Evolutionary conservation across 2,888 invertebrate species (phyloP), one percentile per base, ranked within the genome.

Genomic region (Palloptera scutellata): DNA sequence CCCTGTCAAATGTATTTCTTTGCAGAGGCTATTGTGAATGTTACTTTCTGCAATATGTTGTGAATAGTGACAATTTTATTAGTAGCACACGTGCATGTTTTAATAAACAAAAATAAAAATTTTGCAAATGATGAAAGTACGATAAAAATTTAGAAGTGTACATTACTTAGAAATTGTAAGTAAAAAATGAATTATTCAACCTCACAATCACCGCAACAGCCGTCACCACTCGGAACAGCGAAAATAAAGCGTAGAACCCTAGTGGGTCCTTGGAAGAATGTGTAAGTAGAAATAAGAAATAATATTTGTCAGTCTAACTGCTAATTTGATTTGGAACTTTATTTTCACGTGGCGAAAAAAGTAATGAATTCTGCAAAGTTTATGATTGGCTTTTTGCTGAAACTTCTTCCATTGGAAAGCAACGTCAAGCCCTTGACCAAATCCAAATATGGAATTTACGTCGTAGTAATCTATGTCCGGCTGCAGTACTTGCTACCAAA

Each of bases 361-460:
- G 85, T 4, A 70, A 73, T 17, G 85, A 85, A 73, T 85, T 85
- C 48, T 73, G 74, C 20, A 59, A 72, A 48, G 84, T 84, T 0
- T 83, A 82, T 53, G 71, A 80, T 0, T 80, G 76, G 75, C 66
- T 85, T 43, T 85, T 79, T 69, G 78, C 73, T 0, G 70, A 75
- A 5, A 17, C 64, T 0, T 53, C 69, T 43, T 55, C 69, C 10
- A 9, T n/a, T 0, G 63, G 72, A 1, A 72, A 72, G 0, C 64
- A 72, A 9, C 61, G 59, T 17, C 74, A 71, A 19, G 86, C 83
- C 0, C 71, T 79, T 0, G 74, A 75, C 1, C 74, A 75, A 61
- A 78, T 85, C 70, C 77, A 75, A 1, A 70, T 83, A 4, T 85
- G 85, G 85, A 78, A 75, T 61, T 66, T 83, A n/a, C 79, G 86